Evolutionary conservation across 2,113 vertebrate species (phyloP).

Genomic region (Ptychochromis oligacanthus): DNA sequence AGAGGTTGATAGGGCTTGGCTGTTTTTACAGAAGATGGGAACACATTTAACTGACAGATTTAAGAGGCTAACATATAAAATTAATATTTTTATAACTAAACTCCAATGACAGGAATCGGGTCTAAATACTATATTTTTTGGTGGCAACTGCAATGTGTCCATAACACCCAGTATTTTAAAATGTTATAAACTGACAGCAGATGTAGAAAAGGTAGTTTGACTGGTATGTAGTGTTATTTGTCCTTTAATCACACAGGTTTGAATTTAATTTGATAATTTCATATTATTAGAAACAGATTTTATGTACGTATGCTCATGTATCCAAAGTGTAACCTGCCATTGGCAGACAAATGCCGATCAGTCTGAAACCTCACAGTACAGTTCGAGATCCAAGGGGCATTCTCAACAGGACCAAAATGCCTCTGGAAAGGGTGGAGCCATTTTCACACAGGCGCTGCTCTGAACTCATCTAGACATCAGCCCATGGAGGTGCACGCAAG

Average conservation of each 20-base stretch:
- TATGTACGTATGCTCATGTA: not conserved
- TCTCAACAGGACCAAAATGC: not conserved
- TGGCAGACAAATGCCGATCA: not conserved
- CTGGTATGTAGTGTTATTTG: not conserved
- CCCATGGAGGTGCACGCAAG: not conserved
- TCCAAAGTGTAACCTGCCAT: not conserved
- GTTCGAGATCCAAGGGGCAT: not conserved
- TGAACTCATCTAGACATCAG: not conserved
- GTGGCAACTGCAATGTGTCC: rapidly evolving
- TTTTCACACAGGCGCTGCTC: not conserved
- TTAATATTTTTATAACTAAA: not conserved
- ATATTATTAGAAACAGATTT: not conserved
- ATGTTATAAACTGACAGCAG: not conserved
- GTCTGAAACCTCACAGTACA: not conserved
- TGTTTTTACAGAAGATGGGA: not conserved
- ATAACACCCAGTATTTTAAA: not conserved
- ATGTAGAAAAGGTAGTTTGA: not conserved
- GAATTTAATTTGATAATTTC: too few species aligned
- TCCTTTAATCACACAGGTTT: not conserved
- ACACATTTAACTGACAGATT: not conserved
- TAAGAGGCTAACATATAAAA: not conserved
- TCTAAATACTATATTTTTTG: not conserved
- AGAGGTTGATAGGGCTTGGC: not conserved
- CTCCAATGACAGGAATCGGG: not conserved
- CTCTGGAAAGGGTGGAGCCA: not conserved